phyloP scores from a whole-genome alignment of 2,888 invertebrate genomes.

The Eurytoma adleriae region DNA sequence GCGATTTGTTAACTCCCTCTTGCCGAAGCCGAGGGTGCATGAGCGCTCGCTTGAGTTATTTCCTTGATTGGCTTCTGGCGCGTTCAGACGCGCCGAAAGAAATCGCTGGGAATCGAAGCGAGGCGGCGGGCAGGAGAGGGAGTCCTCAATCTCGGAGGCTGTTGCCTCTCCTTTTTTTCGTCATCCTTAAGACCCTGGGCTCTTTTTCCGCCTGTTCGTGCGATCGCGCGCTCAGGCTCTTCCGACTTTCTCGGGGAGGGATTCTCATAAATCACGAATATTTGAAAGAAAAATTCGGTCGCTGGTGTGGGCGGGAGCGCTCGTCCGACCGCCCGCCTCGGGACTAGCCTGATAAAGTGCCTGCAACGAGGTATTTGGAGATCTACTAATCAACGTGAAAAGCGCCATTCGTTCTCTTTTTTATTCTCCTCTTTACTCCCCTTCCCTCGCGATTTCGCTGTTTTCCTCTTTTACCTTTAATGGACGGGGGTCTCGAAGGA shows the following conservation, averaged over 20 bases:
- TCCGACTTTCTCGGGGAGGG: conserved; percentile 35
- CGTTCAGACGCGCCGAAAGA: conserved; percentile 26
- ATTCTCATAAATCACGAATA: conserved; percentile 56
- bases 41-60: conserved; percentile 53
- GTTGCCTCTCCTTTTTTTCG: conserved; percentile 42
- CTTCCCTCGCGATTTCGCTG: background rate
- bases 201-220: conserved; percentile 39
- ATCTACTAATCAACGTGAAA: conserved; percentile 50
- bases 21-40: background rate
- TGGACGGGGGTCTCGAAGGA: background rate
- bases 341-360: conserved; percentile 44
- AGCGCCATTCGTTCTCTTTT: conserved; percentile 11
- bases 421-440: conserved; percentile 4
- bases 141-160: conserved; percentile 50
- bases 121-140: background rate
- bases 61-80: conserved; percentile 55
- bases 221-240: conserved; percentile 20
- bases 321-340: background rate
- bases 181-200: conserved; percentile 40
- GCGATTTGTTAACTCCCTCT: conserved; percentile 34
- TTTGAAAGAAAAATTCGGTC: conserved; percentile 55
- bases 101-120: conserved; percentile 27
- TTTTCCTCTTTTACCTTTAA: background rate
- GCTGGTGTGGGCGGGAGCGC: background rate
- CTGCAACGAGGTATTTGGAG: conserved; percentile 45